Percentiles rank a stretch among this genome's conserved stretches.
These are phyloP conservation scores for Acridotheres tristis DNA, from an alignment of 2,797 vertebrate species.

Conservation along the genomic window DNA sequence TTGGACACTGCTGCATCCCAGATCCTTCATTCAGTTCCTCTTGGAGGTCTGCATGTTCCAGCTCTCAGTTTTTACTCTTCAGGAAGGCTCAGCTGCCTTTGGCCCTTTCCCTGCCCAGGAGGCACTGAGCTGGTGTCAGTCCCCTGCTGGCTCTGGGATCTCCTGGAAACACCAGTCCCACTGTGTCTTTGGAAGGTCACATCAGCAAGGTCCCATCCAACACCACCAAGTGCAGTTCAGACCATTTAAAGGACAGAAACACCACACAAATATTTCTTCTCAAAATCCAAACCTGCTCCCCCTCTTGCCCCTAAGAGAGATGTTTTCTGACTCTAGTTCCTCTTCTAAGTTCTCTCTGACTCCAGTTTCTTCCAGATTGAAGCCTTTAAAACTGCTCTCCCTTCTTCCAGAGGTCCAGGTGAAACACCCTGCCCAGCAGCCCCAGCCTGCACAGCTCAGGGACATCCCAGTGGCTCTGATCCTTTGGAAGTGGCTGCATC, in stretches of 20 bases:
- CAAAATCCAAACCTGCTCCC: not conserved
- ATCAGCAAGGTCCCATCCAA: not conserved
- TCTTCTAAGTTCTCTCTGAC: not conserved
- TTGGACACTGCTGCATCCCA: not conserved
- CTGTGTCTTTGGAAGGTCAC: not conserved
- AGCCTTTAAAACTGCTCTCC: not conserved
- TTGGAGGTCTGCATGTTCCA: not conserved
- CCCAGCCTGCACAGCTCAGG: not conserved
- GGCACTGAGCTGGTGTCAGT: not conserved
- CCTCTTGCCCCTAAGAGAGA: not conserved
- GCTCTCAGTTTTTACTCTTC: not conserved
- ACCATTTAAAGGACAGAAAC: not conserved
- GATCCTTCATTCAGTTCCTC: not conserved
- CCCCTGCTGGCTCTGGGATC: not conserved
- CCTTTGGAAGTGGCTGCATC: not conserved
- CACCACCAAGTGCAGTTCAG: not conserved
- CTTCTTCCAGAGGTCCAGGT: not conserved
- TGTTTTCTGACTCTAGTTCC: not conserved
- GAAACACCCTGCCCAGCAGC: not conserved
- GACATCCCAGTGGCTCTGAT: not conserved
- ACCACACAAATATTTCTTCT: not conserved
- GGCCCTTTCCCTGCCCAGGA: not conserved
- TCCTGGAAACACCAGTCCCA: not conserved
- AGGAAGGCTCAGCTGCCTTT: not conserved
- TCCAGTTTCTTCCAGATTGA: not conserved